Evolutionary conservation across 2,113 vertebrate species (phyloP), one percentile per base, ranked within the genome.

Genomic region (Leptodactylus fuscus): DNA sequence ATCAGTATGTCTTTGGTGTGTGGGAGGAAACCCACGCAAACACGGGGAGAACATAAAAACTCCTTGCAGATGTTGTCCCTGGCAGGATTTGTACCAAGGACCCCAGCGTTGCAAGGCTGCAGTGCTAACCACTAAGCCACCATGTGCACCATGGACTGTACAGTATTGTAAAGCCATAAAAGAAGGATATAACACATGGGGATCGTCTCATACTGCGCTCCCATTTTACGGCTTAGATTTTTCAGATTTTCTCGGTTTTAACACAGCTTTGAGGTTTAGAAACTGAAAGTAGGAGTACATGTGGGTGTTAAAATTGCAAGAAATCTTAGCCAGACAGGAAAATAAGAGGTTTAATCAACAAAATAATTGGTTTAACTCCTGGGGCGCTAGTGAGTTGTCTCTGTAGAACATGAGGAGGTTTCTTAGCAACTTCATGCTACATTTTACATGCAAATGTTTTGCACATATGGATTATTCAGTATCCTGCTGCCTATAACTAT

Each of bases 311-410:
- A 73, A 73, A 73, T 62, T 80, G 49, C 65, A 29, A 48, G 77
- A 46, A 78, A 81, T 86, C 76, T 11, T 34, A 81, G 77, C 84
- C 84, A 86, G 84, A 86, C 84, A 81, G 74, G 76, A 86, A 86
- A 86, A 86, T 86, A 86, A 86, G 84, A 18, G 84, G 84, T 81
- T 86, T 86, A 86, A 60, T 81, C 84, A 86, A 73, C 76, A 81
- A 46, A 73, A 86, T 71, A 81, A 81, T 70, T 79, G 32, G 65
- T 86, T 86, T 86, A 81, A 81, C 84, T 81, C 84, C 65, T 81
- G 20, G 11, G 4, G 7, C 10, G 44, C 60, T 32, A 34, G 24
- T 48, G 4, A 34, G 12, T 71, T 51, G 38, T 71, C 65, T 24
- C 62, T 51, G 41, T 65, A 81, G 24, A 34, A 27, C 20, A 70